Percentiles rank a stretch among this genome's conserved stretches.
Conservation (phyloP, 1,140 invertebrate genomes). For the fruit fly (Drosophila melanogaster) region DNA sequence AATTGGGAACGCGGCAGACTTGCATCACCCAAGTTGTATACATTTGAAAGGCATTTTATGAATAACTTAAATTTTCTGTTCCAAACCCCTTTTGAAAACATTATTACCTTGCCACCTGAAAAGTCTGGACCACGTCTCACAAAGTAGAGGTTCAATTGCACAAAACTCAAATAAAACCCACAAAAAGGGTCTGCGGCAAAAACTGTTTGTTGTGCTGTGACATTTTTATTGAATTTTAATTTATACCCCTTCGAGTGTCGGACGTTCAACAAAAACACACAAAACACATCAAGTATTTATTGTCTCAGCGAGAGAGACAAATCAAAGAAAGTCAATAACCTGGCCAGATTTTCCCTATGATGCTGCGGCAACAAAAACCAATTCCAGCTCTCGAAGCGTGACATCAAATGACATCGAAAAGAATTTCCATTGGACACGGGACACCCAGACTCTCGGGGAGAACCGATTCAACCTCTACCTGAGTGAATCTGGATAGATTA, state of each 20-base stretch:
- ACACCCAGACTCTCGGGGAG: slow-evolving; percentile 2
- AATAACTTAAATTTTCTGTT: not conserved
- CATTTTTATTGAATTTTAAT: slow-evolving; percentile 83
- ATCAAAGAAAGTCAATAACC: slow-evolving; percentile 72
- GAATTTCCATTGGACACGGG: slow-evolving; percentile 59
- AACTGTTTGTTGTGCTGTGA: slow-evolving; percentile 62
- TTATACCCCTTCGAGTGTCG: slow-evolving; percentile 62
- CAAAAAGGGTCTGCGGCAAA: slow-evolving; percentile 17
- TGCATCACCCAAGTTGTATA: not conserved
- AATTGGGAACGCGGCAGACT: not conserved
- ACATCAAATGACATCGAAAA: slow-evolving; percentile 72
- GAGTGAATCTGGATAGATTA: slow-evolving; percentile 27
- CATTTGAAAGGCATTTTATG: not conserved
- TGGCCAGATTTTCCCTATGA: slow-evolving; percentile 43
- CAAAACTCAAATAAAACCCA: slow-evolving; percentile 16
- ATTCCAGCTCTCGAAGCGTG: slow-evolving; percentile 73
- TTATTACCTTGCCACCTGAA: slow-evolving; percentile 3
- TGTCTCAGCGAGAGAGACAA: slow-evolving; percentile 29
- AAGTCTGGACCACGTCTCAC: not conserved
- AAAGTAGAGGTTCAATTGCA: slow-evolving; percentile 56
- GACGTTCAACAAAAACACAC: slow-evolving; percentile 34
- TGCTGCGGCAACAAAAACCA: slow-evolving; percentile 56
- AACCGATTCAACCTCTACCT: slow-evolving; percentile 53
- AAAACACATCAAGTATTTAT: slow-evolving; percentile 44
- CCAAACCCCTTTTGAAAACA: not conserved